These are phyloP conservation scores for Phataginus tetradactyla DNA, from an alignment of 2,797 vertebrate genomes.

Conservation along the genomic window DNA sequence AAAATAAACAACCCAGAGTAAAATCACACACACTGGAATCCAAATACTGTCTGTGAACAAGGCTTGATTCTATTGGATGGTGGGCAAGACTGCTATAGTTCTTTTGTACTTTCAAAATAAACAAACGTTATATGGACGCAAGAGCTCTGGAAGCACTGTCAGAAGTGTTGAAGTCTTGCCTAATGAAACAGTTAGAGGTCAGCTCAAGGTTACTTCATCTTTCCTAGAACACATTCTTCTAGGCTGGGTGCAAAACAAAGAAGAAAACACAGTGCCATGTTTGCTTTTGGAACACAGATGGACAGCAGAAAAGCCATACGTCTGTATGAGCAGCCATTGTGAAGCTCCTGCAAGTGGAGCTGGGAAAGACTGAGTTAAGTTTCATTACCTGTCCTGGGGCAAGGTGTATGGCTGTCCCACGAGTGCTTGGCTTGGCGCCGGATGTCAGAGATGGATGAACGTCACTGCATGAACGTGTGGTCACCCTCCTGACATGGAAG, in stretches of 20 bases:
- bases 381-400: constrained; percentile 66
- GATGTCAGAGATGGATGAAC: constrained; percentile 77
- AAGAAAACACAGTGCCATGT: background rate
- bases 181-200: constrained; percentile 13
- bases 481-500: constrained; percentile 49
- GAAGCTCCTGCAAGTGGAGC: constrained; percentile 64
- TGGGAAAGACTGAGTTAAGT: constrained; percentile 43
- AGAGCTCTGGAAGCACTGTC: background rate
- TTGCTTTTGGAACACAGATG: constrained; percentile 52
- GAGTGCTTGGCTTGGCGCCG: background rate
- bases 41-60: constrained; percentile 53
- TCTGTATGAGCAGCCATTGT: constrained; percentile 73
- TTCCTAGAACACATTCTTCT: background rate
- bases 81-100: background rate
- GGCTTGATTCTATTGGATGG: background rate
- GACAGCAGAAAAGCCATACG: constrained; percentile 35
- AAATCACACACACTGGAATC: constrained; percentile 6
- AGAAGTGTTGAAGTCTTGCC: background rate
- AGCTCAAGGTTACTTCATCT: background rate
- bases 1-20: constrained; percentile 65
- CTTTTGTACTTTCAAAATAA: constrained; percentile 49
- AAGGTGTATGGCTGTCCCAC: constrained; percentile 67
- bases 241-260: background rate
- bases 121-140: constrained; percentile 10
- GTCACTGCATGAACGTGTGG: constrained; percentile 53